Conservation (phyloP, 2,888 invertebrate genomes). For the Lasioglossum pauxillum region DNA sequence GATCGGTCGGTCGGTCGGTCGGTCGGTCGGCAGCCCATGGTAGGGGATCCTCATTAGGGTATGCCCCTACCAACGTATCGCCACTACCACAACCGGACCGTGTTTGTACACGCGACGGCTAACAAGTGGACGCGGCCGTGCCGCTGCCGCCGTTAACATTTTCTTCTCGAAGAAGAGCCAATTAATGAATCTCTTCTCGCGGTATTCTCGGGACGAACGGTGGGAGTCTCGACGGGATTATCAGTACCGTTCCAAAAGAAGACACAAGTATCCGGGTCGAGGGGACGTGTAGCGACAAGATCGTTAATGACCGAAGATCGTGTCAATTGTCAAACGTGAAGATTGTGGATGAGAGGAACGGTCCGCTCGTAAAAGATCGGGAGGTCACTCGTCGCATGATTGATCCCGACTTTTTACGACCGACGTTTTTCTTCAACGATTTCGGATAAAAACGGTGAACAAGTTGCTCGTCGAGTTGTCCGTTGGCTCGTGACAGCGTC, state of each 20-base stretch:
- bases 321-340: constrained; percentile 50
- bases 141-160: constrained; percentile 44
- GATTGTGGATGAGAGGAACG: constrained; percentile 30
- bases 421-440: constrained; percentile 10
- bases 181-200: constrained; percentile 55
- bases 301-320: constrained; percentile 64
- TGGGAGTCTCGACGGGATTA: constrained; percentile 15
- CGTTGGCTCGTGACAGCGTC: not conserved
- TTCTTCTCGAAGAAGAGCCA: constrained; percentile 48
- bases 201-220: constrained; percentile 11
- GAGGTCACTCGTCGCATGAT: constrained; percentile 50
- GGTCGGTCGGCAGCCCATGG: constrained; percentile 58
- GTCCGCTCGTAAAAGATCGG: constrained; percentile 36
- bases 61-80: constrained; percentile 69
- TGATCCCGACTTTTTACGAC: constrained; percentile 49
- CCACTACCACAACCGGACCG: constrained; percentile 50
- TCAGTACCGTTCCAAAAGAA: constrained; percentile 35
- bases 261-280: constrained; percentile 36
- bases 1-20: constrained; percentile 63
- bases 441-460: not conserved
- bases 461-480: not conserved
- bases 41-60: constrained; percentile 77
- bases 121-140: constrained; percentile 30
- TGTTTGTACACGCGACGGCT: constrained; percentile 58
- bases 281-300: constrained; percentile 50